phyloP scores from a whole-genome alignment of 2,797 vertebrate genomes.

The Lophotriccus pileatus region DNA sequence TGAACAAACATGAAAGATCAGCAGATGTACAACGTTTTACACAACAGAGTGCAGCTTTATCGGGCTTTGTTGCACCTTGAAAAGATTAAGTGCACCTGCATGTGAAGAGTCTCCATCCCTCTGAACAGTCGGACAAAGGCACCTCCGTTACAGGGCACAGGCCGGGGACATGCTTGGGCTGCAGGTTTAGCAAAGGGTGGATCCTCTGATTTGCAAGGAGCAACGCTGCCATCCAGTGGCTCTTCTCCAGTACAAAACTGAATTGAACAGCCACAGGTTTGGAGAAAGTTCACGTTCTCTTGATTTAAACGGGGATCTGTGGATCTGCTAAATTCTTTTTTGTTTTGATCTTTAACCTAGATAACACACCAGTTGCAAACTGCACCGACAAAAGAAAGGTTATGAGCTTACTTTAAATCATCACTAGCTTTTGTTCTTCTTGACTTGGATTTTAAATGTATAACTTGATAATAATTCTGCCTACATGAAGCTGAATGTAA shows the following conservation, averaged over 20 bases:
- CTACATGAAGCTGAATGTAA: not conserved
- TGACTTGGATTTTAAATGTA: not conserved
- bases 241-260: not conserved
- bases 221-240: conserved; percentile 73
- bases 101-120: conserved; percentile 8
- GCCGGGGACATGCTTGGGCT: not conserved
- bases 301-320: not conserved
- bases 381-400: not conserved
- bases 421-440: not conserved
- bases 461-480: not conserved
- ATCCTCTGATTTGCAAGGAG: not conserved
- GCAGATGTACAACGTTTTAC: conserved; percentile 35
- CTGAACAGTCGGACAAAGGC: conserved; percentile 7
- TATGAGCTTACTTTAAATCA: not conserved
- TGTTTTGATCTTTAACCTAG: not conserved
- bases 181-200: not conserved
- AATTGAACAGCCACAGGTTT: not conserved
- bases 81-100: conserved; percentile 77
- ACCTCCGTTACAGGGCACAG: not conserved
- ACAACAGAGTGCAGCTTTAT: conserved; percentile 46
- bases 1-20: conserved; percentile 57
- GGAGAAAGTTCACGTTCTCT: not conserved
- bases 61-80: conserved; percentile 71
- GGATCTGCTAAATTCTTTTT: not conserved
- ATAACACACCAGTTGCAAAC: not conserved